Base-by-base conservation (phyloP, 2,888 invertebrate genomes). In the Elegia similella region DNA sequence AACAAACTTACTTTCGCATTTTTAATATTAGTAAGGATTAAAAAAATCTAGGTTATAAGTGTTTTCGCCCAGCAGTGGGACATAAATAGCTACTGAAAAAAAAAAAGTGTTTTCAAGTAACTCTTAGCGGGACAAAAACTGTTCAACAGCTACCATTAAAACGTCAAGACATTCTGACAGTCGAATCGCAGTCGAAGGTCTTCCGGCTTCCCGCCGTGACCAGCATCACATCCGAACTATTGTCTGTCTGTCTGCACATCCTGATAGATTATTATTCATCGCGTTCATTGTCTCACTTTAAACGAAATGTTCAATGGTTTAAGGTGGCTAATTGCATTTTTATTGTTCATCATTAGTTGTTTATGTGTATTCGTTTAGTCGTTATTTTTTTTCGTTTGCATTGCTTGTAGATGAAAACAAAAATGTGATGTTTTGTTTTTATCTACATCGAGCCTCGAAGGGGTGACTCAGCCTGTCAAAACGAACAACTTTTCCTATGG, bases 181-280 rank as follows among this genome's bases (percentile, higher is more conserved):
- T 29, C 53, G 29, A 53, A 53, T 16, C 10, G 43, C 53, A 53
- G n/a, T n/a, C n/a, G n/a, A n/a, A 53, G 43, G 53, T 42, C 52
- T 42, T 42, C 43, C 53, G 15, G 8, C 52, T 34, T 52, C 29
- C 50, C 43, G 12, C 53, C 30, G 50, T 52, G 50, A 42, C 15
- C 42, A 15, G 15, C 42, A 53, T 43, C 53, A 38, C 8, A 43
- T 42, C 53, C 42, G 43, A 53, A 42, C 6, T 42, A 52, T 52
- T 52, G 43, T 53, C 34, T 17, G 32, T 17, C 34, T 50, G 50
- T 34, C 50, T 34, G 34, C 34, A 50, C 50, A 34, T 50, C 50
- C 50, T 50, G 38, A 34, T 12, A 34, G 17, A 50, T 50, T 50
- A 50, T 32, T 50, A 50, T 50, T 50, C 50, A 50, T 50, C 6